Evolutionary conservation across 1,140 invertebrate species (phyloP).

Genomic region (Lamellibrachia luymesi): DNA sequence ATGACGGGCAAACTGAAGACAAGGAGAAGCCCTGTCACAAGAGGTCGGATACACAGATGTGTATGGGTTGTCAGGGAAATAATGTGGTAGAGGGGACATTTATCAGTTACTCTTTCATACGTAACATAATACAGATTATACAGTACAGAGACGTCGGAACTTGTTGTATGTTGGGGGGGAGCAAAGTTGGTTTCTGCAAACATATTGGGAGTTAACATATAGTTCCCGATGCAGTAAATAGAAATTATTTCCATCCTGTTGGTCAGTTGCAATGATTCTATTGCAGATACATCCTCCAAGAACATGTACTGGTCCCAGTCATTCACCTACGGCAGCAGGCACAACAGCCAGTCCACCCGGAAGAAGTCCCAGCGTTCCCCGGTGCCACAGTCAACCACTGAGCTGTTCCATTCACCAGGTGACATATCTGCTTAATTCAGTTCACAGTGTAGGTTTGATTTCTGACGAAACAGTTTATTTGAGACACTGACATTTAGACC

Average conservation of each 20-base stretch:
- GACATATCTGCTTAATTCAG: not conserved
- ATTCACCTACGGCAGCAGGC: not conserved
- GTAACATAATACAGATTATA: no score
- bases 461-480: not conserved
- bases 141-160: no score
- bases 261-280: no score
- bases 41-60: not conserved
- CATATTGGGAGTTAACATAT: no score
- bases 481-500: not conserved
- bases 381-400: not conserved
- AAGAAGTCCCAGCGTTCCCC: not conserved
- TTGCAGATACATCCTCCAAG: not conserved
- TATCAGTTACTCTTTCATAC: no score
- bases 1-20: not conserved
- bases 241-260: no score
- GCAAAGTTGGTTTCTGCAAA: no score
- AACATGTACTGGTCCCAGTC: not conserved
- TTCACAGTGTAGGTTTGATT: not conserved
- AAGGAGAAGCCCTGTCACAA: not conserved
- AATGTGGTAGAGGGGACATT: not conserved
- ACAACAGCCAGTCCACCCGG: not conserved
- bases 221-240: no score
- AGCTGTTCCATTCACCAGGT: not conserved
- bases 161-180: no score
- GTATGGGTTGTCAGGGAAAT: no score